Base-by-base conservation (phyloP, 1,140 invertebrate species). In the Tetramorium alpestre region DNA sequence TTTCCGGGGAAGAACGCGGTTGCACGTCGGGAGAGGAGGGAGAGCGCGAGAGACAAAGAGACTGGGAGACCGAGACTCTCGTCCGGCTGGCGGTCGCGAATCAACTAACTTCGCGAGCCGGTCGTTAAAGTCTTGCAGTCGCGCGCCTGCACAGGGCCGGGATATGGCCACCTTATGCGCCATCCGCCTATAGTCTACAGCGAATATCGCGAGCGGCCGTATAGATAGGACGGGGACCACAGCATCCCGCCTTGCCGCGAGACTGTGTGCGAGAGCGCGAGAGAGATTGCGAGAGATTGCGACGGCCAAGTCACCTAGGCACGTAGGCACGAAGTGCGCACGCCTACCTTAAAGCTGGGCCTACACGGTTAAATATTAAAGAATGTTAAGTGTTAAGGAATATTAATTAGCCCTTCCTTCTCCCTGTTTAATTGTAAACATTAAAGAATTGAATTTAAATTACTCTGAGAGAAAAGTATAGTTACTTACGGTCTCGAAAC, bases 11-110 rank as follows among this genome's bases (percentile, higher is more conserved):
- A 4, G n/a, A 16, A 65, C 44, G 44, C 10, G 28, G 76, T 86
- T 81, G 87, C 87, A 33, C 3, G 51, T 89, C 88, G 89, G 86
- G 89, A 85, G 84, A 88, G 86, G 84, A 88, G 70, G 51, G 65
- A 82, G 67, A 38, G 28, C 82, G 77, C 82, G 77, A 77, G 86
- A 88, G 88, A 93, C 91, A 89, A 92, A 91, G 89, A 87, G 85
- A 88, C 90, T 90, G 89, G 93, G 92, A 88, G 92, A 88, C 91
- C 10, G 58, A 33, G 33, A 64, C 92, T 92, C 90, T 89, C 92
- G 92, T 92, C 89, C 87, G 93, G 89, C 76, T 94, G 93, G 87
- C 93, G 92, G 93, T 91, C 93, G 93, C 93, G 93, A 93, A 92
- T 93, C 89, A 86, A 94, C 93, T 94, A 93, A 90, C 90, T 92